Conservation (phyloP, 2,797 vertebrate species). For the Ciconia nigra region DNA sequence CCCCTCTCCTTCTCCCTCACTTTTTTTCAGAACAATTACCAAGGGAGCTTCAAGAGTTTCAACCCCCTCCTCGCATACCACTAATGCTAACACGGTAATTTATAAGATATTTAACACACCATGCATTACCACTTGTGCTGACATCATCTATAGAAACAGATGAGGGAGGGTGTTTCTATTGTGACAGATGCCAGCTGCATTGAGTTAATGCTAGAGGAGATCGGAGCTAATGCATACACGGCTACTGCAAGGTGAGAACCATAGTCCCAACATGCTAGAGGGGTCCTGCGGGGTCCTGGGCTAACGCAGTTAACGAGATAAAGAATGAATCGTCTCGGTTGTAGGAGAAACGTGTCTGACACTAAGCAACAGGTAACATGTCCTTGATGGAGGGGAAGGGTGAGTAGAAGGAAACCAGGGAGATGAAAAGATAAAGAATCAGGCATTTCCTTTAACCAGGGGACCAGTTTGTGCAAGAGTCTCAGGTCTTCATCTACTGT, state of each 20-base stretch:
- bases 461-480: not conserved
- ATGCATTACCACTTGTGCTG: slow-evolving; percentile 89
- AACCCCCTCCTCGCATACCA: slow-evolving; percentile 89
- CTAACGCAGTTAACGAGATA: slow-evolving; percentile 62
- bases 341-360: slow-evolving; percentile 74
- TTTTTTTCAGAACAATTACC: slow-evolving; percentile 52
- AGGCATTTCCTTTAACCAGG: slow-evolving; percentile 72
- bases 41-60: slow-evolving; percentile 68
- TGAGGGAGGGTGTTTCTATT: slow-evolving; percentile 83
- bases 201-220: slow-evolving; percentile 84
- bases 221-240: slow-evolving; percentile 75
- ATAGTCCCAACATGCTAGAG: slow-evolving; percentile 76
- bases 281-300: slow-evolving; percentile 63
- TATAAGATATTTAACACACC: slow-evolving; percentile 86
- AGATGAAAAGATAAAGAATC: slow-evolving; percentile 87
- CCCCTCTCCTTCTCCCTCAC: slow-evolving; percentile 37
- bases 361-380: slow-evolving; percentile 73
- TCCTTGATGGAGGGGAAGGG: slow-evolving; percentile 74
- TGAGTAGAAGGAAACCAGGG: slow-evolving; percentile 66
- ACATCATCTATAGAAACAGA: slow-evolving; percentile 89
- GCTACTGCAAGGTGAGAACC: slow-evolving; percentile 71
- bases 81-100: slow-evolving; percentile 88
- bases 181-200: slow-evolving; percentile 88
- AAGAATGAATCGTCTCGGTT: slow-evolving; percentile 65
- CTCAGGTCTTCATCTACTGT: not conserved